These are phyloP conservation scores for Trachelus stipa DNA, from an alignment of 2,888 invertebrate genomes.

Conservation along the genomic window DNA sequence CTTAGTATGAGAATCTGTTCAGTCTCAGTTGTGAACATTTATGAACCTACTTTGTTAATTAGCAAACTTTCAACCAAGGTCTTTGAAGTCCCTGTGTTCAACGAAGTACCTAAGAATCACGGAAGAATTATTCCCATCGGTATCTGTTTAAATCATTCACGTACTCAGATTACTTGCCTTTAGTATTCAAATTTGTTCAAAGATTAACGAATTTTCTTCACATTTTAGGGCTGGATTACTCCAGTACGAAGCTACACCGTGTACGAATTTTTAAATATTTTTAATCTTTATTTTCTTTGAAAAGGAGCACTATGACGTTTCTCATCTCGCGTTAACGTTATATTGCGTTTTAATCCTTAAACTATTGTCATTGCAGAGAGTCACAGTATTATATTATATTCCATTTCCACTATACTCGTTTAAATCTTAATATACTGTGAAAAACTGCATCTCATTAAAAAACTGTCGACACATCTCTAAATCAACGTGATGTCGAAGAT, in stretches of 20 bases:
- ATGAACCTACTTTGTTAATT: neutral
- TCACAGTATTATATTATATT: conserved; percentile 10
- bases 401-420: conserved; percentile 8
- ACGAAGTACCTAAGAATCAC: too few relatives aligned
- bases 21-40: conserved; percentile 3
- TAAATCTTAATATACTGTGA: conserved; percentile 36
- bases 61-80: too few relatives aligned
- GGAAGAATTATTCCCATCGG: too few relatives aligned
- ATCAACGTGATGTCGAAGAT: neutral
- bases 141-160: too few relatives aligned
- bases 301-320: neutral
- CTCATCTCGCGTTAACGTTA: neutral
- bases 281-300: neutral
- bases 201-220: too few relatives aligned
- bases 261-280: too few relatives aligned
- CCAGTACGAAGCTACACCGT: too few relatives aligned
- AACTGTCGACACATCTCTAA: neutral
- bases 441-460: conserved; percentile 26
- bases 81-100: too few relatives aligned
- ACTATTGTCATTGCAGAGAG: conserved; percentile 3
- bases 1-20: neutral
- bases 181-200: too few relatives aligned
- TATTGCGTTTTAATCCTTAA: conserved; percentile 10
- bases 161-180: too few relatives aligned
- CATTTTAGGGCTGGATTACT: too few relatives aligned